Conservation (phyloP, 2,113 vertebrate genomes). For the Hypocryptadius cinnamomeus region DNA sequence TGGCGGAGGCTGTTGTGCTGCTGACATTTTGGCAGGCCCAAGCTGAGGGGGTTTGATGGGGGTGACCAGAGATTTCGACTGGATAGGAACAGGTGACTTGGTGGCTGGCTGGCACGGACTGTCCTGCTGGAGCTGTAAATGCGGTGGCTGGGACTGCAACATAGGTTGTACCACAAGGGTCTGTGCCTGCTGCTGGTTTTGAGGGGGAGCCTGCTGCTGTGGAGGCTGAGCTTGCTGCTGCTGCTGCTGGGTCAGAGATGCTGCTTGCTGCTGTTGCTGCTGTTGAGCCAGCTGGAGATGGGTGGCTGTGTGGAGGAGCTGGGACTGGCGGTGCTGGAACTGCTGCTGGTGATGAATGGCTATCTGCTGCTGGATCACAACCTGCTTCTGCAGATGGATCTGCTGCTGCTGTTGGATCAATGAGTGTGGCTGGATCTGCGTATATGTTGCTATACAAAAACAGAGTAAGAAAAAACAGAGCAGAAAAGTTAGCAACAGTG, state of each 20-base stretch:
- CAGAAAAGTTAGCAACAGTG: background rate
- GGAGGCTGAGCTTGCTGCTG: conserved; percentile 72
- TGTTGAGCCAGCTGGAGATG: conserved; percentile 79
- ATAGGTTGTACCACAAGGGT: conserved; percentile 95
- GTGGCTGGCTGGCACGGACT: conserved; percentile 48
- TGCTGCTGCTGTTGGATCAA: conserved; percentile 83
- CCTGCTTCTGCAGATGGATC: conserved; percentile 80
- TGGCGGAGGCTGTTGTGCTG: conserved; percentile 71
- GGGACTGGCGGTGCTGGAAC: conserved; percentile 87
- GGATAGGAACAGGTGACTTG: conserved; percentile 85
- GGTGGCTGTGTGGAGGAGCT: conserved; percentile 87
- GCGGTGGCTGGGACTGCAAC: conserved; percentile 77
- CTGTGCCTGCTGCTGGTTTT: conserved; percentile 75
- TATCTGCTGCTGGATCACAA: conserved; percentile 80
- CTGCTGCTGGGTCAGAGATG: conserved; percentile 66
- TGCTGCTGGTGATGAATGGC: conserved; percentile 83
- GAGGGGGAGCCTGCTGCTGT: conserved; percentile 54
- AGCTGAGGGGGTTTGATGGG: conserved; percentile 73
- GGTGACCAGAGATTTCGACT: conserved; percentile 81
- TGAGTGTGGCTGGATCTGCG: conserved; percentile 79
- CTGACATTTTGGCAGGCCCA: conserved; percentile 69
- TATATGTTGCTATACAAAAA: conserved; percentile 67
- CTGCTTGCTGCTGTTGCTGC: conserved; percentile 70
- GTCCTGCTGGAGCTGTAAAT: conserved; percentile 68
- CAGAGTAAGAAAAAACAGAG: background rate